Base-by-base conservation (phyloP, 1,140 invertebrate genomes). In the Platyscapa corneri region DNA sequence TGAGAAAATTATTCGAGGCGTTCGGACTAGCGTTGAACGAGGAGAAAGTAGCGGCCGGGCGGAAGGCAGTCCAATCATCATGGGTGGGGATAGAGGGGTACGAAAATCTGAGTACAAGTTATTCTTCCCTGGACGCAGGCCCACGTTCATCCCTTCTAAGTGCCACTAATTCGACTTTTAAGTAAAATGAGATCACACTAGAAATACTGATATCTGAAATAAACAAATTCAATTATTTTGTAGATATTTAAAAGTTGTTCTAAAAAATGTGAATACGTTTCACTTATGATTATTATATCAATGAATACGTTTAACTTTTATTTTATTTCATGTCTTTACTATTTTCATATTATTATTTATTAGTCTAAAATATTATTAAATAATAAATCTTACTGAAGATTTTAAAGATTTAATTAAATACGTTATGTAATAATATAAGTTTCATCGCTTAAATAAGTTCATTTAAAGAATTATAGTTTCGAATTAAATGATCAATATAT, bases 21-120 rank as follows among this genome's bases (percentile, higher is more conserved):
- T 76, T 83, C 30, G 53, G 14, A 32, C 37, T 27, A 34, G 46
- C 42, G 53, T 75, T 76, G 56, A 20, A 60, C 14, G 16, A 46
- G n/a, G 30, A 53, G 65, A 84, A 78, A 42, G 75, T 70, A 79
- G 34, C 64, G 46, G 60, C 30, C 18, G n/a, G n/a, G n/a, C 56
- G 53, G 74, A 53, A 65, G 32, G 49, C 53, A 60, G 80, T 32
- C 60, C 34, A 20, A 49, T 49, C n/a, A 67, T 65, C 32, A 70
- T 42, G 86, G 78, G 90, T 83, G 88, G 88, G 88, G 90, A 39
- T 37, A 37, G 27, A 53, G 79, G 78, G 84, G 72, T 32, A 30
- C 32, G 88, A 90, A 89, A 92, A 91, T 92, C 90, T 93, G 92
- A 91, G 92, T 92, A 84, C 87, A 84, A 91, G 89, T 90, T 90